A percentile compares a stretch with the other conserved stretches of the same genome.
phyloP scores from a whole-genome alignment of 37 sponge, comb jelly and placozoan genomes.

The Bolinopsis microptera region DNA sequence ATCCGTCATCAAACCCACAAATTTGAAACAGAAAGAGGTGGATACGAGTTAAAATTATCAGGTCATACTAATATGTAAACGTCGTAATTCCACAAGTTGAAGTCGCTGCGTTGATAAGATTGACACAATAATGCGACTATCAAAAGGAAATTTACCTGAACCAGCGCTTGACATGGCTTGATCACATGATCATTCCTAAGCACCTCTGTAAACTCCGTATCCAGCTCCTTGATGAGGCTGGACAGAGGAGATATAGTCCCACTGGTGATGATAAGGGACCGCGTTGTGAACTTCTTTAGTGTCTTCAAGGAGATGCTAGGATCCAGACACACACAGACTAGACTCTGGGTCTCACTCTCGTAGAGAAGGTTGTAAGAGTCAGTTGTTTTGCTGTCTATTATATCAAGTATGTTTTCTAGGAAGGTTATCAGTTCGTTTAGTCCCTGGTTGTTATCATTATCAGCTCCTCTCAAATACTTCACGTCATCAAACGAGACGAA shows the following conservation, averaged over 20 bases:
- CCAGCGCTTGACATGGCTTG: slow-evolving; percentile 76
- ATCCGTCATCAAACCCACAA: too few relatives aligned
- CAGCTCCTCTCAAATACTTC: background rate
- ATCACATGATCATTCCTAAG: slow-evolving; percentile 93
- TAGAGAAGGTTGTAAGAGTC: slow-evolving; percentile 26
- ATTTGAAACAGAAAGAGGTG: too few relatives aligned
- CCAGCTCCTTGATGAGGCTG: slow-evolving; percentile 85
- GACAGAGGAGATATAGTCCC: slow-evolving; percentile 96
- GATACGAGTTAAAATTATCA: too few relatives aligned
- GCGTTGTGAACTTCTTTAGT: background rate
- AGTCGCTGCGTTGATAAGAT: too few relatives aligned
- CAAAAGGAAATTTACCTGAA: slow-evolving; percentile 75
- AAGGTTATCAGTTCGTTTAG: background rate
- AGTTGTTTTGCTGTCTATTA: background rate
- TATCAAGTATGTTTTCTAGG: slow-evolving; percentile 24
- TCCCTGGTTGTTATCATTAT: background rate
- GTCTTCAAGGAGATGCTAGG: slow-evolving; percentile 29
- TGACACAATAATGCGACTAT: too few relatives aligned
- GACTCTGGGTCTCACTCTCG: background rate
- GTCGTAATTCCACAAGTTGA: too few relatives aligned
- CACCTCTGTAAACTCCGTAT: slow-evolving; percentile 75
- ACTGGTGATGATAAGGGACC: slow-evolving; percentile 88
- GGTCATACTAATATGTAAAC: too few relatives aligned
- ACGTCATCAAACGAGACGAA: background rate
- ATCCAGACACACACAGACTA: slow-evolving; percentile 37